Evolutionary conservation across 92 coral and sea anemone species (phyloP).

Genomic region (Epizoanthus ramosus): DNA sequence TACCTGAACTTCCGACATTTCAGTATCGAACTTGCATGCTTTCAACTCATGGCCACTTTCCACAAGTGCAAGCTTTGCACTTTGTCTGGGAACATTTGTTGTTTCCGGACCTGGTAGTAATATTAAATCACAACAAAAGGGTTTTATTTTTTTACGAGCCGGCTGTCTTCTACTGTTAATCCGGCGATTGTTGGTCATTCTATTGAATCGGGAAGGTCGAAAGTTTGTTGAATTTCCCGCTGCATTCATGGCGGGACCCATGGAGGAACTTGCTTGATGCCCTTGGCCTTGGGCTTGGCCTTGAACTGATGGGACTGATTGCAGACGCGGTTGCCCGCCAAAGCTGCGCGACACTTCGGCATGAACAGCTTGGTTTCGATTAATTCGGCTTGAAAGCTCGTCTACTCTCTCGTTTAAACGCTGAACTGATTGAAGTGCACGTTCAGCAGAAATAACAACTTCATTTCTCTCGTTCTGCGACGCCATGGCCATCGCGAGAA

Average conservation of each 20-base stretch:
- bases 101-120: constrained; percentile 42
- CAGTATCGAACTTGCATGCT: constrained; percentile 36
- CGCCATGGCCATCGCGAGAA: constrained; percentile 7
- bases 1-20: constrained; percentile 38
- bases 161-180: constrained; percentile 22
- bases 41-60: constrained; percentile 43
- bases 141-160: constrained; percentile 23
- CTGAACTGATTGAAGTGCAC: background rate
- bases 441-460: constrained; percentile 17
- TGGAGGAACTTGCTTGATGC: constrained; percentile 17
- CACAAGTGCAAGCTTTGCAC: constrained; percentile 38
- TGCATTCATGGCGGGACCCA: background rate
- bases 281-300: too few species aligned
- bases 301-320: background rate
- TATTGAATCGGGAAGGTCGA: constrained; percentile 2
- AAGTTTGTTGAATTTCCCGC: constrained; percentile 9
- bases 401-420: background rate
- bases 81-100: constrained; percentile 39
- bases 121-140: constrained; percentile 44
- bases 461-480: constrained; percentile 5
- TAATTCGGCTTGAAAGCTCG: constrained; percentile 14
- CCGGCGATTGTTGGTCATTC: constrained; percentile 4
- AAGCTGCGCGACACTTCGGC: constrained; percentile 18
- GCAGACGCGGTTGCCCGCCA: constrained; percentile 14
- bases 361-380: constrained; percentile 9